Base-by-base conservation (phyloP, 2,888 invertebrate species). In the Ochlodes sylvanus region DNA sequence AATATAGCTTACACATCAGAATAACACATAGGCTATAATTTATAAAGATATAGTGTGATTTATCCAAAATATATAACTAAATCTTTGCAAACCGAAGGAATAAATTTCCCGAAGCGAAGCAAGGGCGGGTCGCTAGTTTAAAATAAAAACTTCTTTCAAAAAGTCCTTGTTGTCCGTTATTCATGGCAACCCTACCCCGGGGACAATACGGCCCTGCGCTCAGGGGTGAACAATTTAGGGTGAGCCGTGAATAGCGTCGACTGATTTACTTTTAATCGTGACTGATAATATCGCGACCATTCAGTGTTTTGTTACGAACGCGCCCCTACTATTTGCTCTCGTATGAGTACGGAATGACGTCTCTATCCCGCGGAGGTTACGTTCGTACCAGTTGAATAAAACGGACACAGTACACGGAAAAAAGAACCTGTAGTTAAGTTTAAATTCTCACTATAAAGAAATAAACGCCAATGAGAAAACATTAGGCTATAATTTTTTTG, bases 251-350 rank as follows among this genome's bases (percentile, higher is more conserved):
- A 88, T 85, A 83, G 81, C 79, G 73, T 72, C 79, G 78, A 79
- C 86, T 90, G 91, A 90, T 91, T 90, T 90, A 91, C 86, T 88
- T 86, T 85, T 85, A 89, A 88, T 88, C 88, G 90, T 88, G 88
- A 80, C 71, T 76, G 92, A 91, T 92, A 85, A 80, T 87, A 92
- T 92, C 92, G 81, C 76, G 79, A 72, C 79, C 78, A 81, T 83
- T 79, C 81, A 85, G 88, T 85, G 86, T 88, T 89, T 85, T 86
- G 90, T 90, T 90, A 89, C 89, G 80, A 75, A 73, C 76, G 76
- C 71, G 76, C 72, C 54, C 61, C 67, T 78, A 80, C 80, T 76
- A 78, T 79, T 82, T 78, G 79, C 82, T 79, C 77, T 76, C 12
- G 32, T 55, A 52, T 47, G 34, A 52, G 32, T 47, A 61, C 19